Conservation (phyloP, 2,113 vertebrate species). For the Oceanodroma tethys region DNA sequence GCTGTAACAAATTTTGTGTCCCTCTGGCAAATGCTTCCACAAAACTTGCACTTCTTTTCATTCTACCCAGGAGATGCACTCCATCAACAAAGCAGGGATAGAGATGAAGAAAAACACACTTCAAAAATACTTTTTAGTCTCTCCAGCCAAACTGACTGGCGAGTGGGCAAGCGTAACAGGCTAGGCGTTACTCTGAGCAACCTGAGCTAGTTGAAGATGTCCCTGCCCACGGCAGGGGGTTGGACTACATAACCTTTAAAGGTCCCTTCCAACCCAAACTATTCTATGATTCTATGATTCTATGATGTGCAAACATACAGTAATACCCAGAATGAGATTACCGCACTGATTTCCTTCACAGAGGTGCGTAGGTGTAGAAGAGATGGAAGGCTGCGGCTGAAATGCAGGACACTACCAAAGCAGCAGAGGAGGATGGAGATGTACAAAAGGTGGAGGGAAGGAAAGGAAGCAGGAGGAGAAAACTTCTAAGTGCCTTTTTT, state of each 20-base stretch:
- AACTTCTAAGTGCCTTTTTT: neutral
- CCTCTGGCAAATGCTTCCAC: neutral
- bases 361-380: neutral
- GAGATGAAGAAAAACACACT: neutral
- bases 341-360: neutral
- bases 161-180: neutral
- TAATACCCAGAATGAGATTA: neutral
- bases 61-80: neutral
- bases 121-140: neutral
- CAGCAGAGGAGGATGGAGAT: neutral
- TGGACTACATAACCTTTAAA: no score
- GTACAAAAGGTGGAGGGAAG: neutral
- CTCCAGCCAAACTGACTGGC: neutral
- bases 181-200: no score
- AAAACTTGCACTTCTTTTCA: neutral
- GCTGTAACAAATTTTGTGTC: neutral
- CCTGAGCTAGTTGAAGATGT: no score
- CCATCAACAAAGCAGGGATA: neutral
- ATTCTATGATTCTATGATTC: no score
- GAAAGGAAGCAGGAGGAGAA: neutral
- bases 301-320: neutral
- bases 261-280: no score
- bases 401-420: neutral
- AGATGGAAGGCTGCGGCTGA: neutral
- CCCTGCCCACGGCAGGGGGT: no score